Conservation (phyloP, 2,797 vertebrate genomes). For the Falco naumanni region DNA sequence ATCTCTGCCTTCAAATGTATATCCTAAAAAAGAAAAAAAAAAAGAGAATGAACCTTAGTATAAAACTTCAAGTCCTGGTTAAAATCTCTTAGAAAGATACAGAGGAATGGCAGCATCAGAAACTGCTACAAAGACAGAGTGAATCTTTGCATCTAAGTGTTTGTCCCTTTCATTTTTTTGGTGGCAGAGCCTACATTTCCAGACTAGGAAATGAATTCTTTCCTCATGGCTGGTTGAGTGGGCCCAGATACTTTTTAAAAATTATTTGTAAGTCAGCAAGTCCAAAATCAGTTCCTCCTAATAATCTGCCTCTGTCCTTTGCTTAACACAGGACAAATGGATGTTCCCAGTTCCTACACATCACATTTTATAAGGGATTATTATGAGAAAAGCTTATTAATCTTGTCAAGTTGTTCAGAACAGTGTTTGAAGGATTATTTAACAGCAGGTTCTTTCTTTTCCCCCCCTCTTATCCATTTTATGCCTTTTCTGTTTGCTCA, state of each 20-base stretch:
- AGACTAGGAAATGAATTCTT: background rate
- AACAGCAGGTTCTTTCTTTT: background rate
- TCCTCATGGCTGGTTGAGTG: background rate
- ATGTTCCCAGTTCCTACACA: background rate
- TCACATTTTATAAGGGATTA: conserved; percentile 8
- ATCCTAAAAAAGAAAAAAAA: background rate
- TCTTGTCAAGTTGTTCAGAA: conserved; percentile 30
- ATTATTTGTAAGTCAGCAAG: accelerated
- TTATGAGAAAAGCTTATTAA: conserved; percentile 45
- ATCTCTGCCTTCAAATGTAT: background rate
- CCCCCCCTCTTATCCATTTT: background rate
- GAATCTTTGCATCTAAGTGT: background rate
- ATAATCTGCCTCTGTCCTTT: background rate
- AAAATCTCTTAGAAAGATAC: background rate
- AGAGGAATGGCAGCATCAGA: background rate
- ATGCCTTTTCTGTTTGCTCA: conserved; percentile 27
- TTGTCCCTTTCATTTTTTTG: background rate
- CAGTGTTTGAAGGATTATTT: conserved; percentile 2
- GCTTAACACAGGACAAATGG: background rate
- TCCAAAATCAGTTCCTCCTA: background rate
- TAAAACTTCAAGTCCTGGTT: background rate
- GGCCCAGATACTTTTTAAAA: background rate
- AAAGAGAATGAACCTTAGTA: background rate
- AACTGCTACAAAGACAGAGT: background rate
- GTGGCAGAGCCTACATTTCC: background rate